Conservation (phyloP, 1,140 invertebrate genomes). For the Ruditapes philippinarum region DNA sequence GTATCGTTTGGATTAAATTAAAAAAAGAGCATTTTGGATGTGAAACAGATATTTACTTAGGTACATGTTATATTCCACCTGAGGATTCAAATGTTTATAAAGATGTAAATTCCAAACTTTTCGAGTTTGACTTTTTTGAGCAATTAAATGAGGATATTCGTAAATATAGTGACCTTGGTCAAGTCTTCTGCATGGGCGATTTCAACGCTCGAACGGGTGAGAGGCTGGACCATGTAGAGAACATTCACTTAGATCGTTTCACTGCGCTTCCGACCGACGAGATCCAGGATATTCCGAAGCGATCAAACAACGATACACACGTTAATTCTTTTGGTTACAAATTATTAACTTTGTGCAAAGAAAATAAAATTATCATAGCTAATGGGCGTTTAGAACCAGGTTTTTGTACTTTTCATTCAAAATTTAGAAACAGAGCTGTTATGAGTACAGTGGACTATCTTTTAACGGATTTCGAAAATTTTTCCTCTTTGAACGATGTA, state of each 20-base stretch:
- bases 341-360: not conserved
- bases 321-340: not conserved
- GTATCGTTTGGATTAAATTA: not conserved
- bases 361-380: not conserved
- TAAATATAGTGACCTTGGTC: not conserved
- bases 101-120: not conserved
- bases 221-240: too few relatives aligned
- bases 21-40: too few relatives aligned
- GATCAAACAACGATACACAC: not conserved
- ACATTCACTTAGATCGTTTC: not conserved
- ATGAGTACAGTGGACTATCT: conserved; percentile 22
- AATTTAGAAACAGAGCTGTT: not conserved
- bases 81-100: too few relatives aligned
- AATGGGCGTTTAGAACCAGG: conserved; percentile 25
- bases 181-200: not conserved
- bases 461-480: not conserved
- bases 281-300: not conserved
- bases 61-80: not conserved
- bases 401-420: not conserved
- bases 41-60: not conserved
- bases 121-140: not conserved
- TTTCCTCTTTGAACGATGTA: not conserved
- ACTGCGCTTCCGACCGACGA: not conserved
- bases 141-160: not conserved
- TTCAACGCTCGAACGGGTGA: not conserved